Evolutionary conservation across 2,113 vertebrate genomes (phyloP), one percentile per base, ranked within the genome.

Genomic region (Polypterus bichir): DNA sequence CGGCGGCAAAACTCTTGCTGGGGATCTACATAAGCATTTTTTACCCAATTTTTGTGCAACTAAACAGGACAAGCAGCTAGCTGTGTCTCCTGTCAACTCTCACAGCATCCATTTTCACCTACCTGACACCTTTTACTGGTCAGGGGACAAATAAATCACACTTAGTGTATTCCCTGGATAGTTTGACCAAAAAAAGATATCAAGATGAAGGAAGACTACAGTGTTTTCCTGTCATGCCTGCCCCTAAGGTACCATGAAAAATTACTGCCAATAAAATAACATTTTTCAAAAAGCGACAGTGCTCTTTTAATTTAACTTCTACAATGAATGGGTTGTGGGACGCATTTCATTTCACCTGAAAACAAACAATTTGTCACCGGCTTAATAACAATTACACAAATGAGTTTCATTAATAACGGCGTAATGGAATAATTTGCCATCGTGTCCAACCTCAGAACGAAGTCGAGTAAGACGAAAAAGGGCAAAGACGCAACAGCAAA

Each of bases 121-220:
- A 79, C 83, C 82, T 80, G 81, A 89, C 91, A 91, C 80, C 88
- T 92, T 90, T 89, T 84, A 80, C 82, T 78, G 78, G 83, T 83
- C 86, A 80, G 72, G 88, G 87, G 86, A 92, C 86, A 91, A 93
- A 96, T 93, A 92, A 93, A 94, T 95, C 93, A 98, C 86, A 89
- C 88, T 80, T 85, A 81, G 79, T 84, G 74, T 88, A 84, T 86
- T 93, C 92, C 89, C 95, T 77, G 79, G 86, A 77, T 82, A 91
- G 74, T 83, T 84, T 79, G 81, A 87, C 86, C 89, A 79, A 86
- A 83, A 92, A 86, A 89, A 81, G 76, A 84, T 85, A 84, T 86
- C 83, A 86, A 89, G 84, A 84, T 91, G 92, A 97, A 96, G 92
- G 88, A 94, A 83, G 88, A 92, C 90, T 86, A 79, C 84, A 88